Evolutionary conservation across 2,888 invertebrate genomes (phyloP).

Genomic region (Aplocera efformata): DNA sequence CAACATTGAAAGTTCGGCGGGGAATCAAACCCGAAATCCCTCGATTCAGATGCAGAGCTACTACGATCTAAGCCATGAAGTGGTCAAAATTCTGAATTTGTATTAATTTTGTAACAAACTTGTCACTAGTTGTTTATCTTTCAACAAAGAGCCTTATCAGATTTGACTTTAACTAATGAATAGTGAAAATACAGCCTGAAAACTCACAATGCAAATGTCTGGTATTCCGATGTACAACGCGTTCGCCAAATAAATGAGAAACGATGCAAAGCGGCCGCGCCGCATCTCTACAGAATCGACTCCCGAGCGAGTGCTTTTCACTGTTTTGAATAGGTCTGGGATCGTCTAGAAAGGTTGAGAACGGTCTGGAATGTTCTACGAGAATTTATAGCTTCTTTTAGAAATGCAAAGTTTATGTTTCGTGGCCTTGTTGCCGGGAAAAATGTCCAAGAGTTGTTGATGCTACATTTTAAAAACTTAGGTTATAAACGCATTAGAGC

Average conservation of each 20-base stretch:
- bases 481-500: too few relatives aligned
- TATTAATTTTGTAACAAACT: too few relatives aligned
- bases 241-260: constrained; percentile 17
- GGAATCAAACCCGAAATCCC: too few relatives aligned
- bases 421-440: constrained; percentile 17
- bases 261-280: constrained; percentile 9
- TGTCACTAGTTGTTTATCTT: too few relatives aligned
- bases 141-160: too few relatives aligned
- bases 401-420: constrained; percentile 28
- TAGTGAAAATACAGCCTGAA: too few relatives aligned
- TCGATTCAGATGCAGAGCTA: too few relatives aligned
- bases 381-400: constrained; percentile 28
- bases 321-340: constrained; percentile 30
- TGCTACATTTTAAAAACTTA: background rate
- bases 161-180: too few relatives aligned
- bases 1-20: too few relatives aligned
- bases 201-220: constrained; percentile 20
- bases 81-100: too few relatives aligned
- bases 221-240: constrained; percentile 18
- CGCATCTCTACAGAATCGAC: constrained; percentile 23
- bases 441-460: constrained; percentile 1
- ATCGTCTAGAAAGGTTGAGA: constrained; percentile 19
- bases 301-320: constrained; percentile 26
- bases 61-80: too few relatives aligned
- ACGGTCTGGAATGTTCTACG: constrained; percentile 19